Evolutionary conservation across 2,888 invertebrate species (phyloP).

Genomic region (Eilema depressum): DNA sequence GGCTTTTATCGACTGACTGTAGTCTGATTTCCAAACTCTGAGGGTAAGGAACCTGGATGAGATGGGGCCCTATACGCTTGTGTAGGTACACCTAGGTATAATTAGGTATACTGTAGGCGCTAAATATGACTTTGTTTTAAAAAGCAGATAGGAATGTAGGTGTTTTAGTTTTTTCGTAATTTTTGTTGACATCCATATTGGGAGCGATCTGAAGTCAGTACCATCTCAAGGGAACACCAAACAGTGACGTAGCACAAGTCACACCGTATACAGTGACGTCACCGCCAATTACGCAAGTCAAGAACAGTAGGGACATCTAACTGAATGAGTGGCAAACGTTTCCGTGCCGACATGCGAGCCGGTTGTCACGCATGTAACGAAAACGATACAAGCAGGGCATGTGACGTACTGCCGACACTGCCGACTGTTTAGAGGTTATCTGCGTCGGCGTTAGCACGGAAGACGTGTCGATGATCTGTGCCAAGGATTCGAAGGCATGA

Average conservation of each 20-base stretch:
- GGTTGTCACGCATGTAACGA: slow-evolving; percentile 72
- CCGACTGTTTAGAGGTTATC: slow-evolving; percentile 20
- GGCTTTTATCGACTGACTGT: no score
- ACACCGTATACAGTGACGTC: slow-evolving; percentile 46
- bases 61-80: no score
- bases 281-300: slow-evolving; percentile 51
- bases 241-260: slow-evolving; percentile 24
- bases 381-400: slow-evolving; percentile 60
- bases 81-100: no score
- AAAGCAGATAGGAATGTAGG: no score
- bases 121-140: no score
- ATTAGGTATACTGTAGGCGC: no score
- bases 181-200: no score
- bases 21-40: no score
- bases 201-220: background rate
- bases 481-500: no score
- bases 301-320: slow-evolving; percentile 57
- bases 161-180: no score
- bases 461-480: slow-evolving; percentile 21
- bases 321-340: slow-evolving; percentile 48
- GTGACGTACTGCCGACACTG: slow-evolving; percentile 30
- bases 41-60: no score
- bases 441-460: slow-evolving; percentile 11
- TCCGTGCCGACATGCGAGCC: slow-evolving; percentile 70
- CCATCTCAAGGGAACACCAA: background rate